Conservation (phyloP, 2,888 invertebrate species). For the Serrognathus titanus region DNA sequence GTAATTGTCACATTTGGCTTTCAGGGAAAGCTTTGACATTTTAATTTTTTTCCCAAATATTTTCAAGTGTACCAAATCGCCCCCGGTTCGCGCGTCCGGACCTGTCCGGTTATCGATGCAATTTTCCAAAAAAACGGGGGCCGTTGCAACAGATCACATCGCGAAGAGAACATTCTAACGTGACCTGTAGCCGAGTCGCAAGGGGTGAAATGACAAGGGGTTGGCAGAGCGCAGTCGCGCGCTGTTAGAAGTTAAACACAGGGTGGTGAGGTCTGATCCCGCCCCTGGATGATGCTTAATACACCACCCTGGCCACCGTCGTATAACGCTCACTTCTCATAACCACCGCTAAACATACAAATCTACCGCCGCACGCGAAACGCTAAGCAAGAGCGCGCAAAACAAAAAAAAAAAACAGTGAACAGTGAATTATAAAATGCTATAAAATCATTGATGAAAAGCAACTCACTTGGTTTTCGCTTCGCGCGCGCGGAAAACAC, state of each 20-base stretch:
- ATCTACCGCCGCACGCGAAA: conserved; percentile 16
- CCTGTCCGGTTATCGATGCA: too few species aligned
- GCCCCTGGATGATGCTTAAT: conserved; percentile 42
- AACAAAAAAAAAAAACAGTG: too few species aligned
- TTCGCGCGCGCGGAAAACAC: too few species aligned
- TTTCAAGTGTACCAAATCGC: too few species aligned
- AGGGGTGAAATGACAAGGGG: conserved; percentile 22
- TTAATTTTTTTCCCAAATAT: too few species aligned
- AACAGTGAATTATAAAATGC: not conserved
- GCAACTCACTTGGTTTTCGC: too few species aligned
- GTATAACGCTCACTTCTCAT: conserved; percentile 38
- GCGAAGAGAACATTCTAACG: conserved; percentile 25
- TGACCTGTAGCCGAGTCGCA: conserved; percentile 21
- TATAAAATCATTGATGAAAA: too few species aligned
- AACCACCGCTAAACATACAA: conserved; percentile 32
- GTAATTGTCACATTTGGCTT: too few species aligned
- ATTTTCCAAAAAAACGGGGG: too few species aligned
- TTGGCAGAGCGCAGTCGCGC: conserved; percentile 39
- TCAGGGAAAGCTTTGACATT: too few species aligned
- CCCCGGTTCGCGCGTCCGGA: too few species aligned
- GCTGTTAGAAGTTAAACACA: conserved; percentile 50
- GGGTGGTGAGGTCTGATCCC: conserved; percentile 49
- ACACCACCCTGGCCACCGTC: conserved; percentile 27
- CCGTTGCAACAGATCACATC: not conserved
- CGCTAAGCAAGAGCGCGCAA: too few species aligned